Evolutionary conservation across 2,888 invertebrate genomes (phyloP).

Genomic region (Cynaeus angustus): DNA sequence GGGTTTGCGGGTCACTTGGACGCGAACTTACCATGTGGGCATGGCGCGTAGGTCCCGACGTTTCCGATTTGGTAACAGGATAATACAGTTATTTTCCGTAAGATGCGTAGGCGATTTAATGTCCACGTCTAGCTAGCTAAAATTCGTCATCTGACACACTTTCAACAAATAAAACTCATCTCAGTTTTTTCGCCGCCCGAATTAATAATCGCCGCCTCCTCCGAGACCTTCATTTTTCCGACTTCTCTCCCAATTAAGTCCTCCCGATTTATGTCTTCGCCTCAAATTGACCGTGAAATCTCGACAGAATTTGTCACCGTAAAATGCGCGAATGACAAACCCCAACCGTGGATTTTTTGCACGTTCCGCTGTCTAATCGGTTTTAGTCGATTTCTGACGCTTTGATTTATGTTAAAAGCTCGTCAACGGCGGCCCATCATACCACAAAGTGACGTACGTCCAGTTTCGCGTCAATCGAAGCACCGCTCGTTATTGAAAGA

Average conservation of each 20-base stretch:
- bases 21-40: slow-evolving; percentile 35
- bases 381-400: slow-evolving; percentile 10
- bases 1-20: slow-evolving; percentile 51
- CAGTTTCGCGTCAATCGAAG: slow-evolving; percentile 8
- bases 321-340: too few species aligned
- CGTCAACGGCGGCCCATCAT: not conserved
- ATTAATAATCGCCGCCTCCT: slow-evolving; percentile 25
- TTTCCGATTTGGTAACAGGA: slow-evolving; percentile 24
- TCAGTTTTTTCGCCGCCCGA: slow-evolving; percentile 1
- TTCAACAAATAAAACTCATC: not conserved
- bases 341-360: too few species aligned
- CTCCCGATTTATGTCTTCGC: slow-evolving; percentile 5
- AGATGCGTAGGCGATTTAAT: slow-evolving; percentile 20
- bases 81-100: slow-evolving; percentile 26
- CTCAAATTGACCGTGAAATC: slow-evolving; percentile 11
- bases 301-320: not conserved
- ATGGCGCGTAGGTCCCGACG: slow-evolving; percentile 13
- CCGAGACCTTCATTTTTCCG: slow-evolving; percentile 7
- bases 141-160: slow-evolving; percentile 21
- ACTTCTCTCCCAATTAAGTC: slow-evolving; percentile 6
- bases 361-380: not conserved
- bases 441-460: slow-evolving; percentile 13
- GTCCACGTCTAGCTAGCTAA: too few species aligned
- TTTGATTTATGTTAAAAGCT: slow-evolving; percentile 22
- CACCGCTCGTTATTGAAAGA: slow-evolving; percentile 26